Evolutionary conservation across 2,888 invertebrate genomes (phyloP), one percentile per base, ranked within the genome.

Genomic region (Ditylenchus weischeri): DNA sequence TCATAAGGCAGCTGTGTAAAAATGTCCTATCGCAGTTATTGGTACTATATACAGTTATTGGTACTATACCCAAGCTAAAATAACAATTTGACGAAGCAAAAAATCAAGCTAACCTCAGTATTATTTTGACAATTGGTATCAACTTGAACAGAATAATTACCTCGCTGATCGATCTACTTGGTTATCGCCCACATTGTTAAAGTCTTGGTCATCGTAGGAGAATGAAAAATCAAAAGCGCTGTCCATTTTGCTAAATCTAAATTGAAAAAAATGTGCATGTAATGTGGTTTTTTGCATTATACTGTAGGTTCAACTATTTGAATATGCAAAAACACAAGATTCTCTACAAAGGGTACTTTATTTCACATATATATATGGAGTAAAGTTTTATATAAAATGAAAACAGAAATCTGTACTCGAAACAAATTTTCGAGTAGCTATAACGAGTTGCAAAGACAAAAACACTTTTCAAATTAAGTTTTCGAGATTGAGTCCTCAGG

Each of bases 151-250:
- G 15, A 43, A 43, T 2, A 43, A 43, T 43, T 15, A 43, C 43
- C 43, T 43, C 8, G 43, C 11, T 15, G 43, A 43, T 43, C 15
- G 43, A 43, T 60, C 18, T 36, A 35, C 4, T 48, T 60, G 47
- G 15, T 60, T 47, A 60, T 36, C 15, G 15, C 49, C 60, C 36
- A 57, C 43, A 19, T 57, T 54, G 19, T 64, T 49, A n/a, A 60
- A n/a, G 43, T 59, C 57, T 4, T 64, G 21, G 18, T 64, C 64
- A 36, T 64, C 57, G 36, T 64, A 64, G 7, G 51, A 21, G 23
- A 64, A 36, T 19, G 38, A 54, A 60, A 60, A 60, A 13, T 49
- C 60, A 36, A 64, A 64, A 3, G 62, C 64, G 36, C 57, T 58
- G 29, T 64, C 64, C 64, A 64, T 59, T 60, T 35, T 23, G 21